phyloP scores from a whole-genome alignment of 2,113 vertebrate species.

The Butorides virescens region DNA sequence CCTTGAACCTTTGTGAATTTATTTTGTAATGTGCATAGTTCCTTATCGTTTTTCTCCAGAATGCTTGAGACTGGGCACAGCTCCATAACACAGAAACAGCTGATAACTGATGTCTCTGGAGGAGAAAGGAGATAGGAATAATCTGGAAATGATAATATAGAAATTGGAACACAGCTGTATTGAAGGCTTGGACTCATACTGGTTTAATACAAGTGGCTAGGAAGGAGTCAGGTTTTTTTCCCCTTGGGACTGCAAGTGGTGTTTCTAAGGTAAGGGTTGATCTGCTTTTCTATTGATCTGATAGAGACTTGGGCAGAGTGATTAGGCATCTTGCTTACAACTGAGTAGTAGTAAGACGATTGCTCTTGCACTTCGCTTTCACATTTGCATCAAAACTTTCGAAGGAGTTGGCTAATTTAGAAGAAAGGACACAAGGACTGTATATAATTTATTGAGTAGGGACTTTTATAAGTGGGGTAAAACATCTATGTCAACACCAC shows the following conservation, averaged over 20 bases:
- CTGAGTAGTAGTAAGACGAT: background rate
- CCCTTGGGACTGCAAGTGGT: background rate
- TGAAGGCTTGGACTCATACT: background rate
- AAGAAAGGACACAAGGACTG: background rate
- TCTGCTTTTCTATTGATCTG: background rate
- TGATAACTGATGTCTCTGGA: background rate
- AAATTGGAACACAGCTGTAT: background rate
- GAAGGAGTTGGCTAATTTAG: background rate
- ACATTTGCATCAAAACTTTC: background rate
- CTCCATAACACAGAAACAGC: background rate
- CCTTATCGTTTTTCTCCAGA: background rate
- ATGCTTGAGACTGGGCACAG: background rate
- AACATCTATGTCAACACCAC: background rate
- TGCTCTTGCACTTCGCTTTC: background rate
- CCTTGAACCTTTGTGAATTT: background rate
- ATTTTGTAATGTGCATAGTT: background rate
- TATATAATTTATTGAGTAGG: background rate
- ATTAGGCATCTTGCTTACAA: background rate
- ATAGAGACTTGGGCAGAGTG: background rate
- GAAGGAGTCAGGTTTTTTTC: background rate
- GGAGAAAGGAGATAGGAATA: background rate
- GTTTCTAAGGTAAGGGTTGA: background rate
- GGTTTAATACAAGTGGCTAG: background rate
- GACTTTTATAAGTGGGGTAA: background rate
- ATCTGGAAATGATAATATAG: background rate